A percentile compares a stretch with the other conserved stretches of the same genome.
Conservation (phyloP, 1,140 invertebrate species). For the Calephelis nemesis region DNA sequence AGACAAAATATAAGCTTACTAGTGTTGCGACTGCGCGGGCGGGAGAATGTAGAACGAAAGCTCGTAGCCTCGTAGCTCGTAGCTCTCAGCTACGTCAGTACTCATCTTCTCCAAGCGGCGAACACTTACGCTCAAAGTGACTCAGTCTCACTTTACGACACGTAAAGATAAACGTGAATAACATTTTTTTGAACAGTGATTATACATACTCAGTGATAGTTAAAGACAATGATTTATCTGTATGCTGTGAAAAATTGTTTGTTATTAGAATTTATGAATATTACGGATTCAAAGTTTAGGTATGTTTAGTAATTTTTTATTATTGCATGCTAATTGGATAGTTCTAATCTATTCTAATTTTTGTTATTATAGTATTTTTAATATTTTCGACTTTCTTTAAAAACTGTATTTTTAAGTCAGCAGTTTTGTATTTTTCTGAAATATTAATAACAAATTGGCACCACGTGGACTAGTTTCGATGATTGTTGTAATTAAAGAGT, state of each 20-base stretch:
- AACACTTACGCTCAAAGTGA: slow-evolving; percentile 27
- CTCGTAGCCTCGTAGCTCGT: slow-evolving; percentile 33
- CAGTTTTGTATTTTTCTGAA: too few relatives aligned
- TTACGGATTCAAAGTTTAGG: slow-evolving; percentile 54
- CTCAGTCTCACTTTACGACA: slow-evolving; percentile 18
- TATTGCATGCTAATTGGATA: slow-evolving; percentile 18
- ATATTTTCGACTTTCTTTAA: too few relatives aligned
- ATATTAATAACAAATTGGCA: too few relatives aligned
- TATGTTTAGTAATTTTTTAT: slow-evolving; percentile 47
- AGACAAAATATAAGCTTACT: slow-evolving; percentile 42
- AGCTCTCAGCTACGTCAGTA: slow-evolving; percentile 47
- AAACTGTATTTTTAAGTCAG: too few relatives aligned
- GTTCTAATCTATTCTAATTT: too few relatives aligned
- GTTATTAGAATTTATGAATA: slow-evolving; percentile 46
- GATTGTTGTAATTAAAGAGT: too few relatives aligned
- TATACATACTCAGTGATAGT: slow-evolving; percentile 1
- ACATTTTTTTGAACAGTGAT: slow-evolving; percentile 7
- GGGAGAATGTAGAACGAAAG: slow-evolving; percentile 41
- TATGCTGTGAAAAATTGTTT: slow-evolving; percentile 10
- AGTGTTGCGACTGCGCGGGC: slow-evolving; percentile 66
- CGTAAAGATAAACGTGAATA: slow-evolving; percentile 14
- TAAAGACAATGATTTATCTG: slow-evolving; percentile 19
- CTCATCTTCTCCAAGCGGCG: slow-evolving; percentile 36
- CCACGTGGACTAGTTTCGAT: too few relatives aligned
- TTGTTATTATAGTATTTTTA: too few relatives aligned